Base-by-base conservation (phyloP, 2,797 vertebrate species). In the Myotis daubentonii region DNA sequence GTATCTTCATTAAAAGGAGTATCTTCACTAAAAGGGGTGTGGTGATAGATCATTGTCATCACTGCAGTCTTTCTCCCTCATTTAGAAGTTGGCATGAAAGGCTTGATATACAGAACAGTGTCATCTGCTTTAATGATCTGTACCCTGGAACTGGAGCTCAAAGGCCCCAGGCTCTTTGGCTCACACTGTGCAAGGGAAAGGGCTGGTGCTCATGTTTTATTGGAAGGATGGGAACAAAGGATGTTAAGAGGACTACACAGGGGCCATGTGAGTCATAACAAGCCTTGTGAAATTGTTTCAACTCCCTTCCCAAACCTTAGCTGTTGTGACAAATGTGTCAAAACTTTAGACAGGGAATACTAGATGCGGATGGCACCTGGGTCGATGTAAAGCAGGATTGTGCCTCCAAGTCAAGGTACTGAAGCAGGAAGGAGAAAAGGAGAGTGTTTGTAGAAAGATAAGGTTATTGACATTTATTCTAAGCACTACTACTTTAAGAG, bases 281-380 rank as follows among this genome's bases (percentile, higher is more conserved):
- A 92, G 85, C 65, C 55, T 86, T 65, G 88, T 81, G 86, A 95
- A 96, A 97, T 84, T 95, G 93, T 97, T 97, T 97, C 96, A 97
- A 94, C 96, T 97, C 88, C 76, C 88, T 95, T 87, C 75, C 83
- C 83, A n/a, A 88, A 53, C 75, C 85, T 93, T 93, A 96, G 97
- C 96, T 95, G 33, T 93, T 97, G 90, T 97, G 96, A 96, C 96
- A 96, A 96, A 95, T 75, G 84, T 97, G 97, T 97, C 97, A 97
- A 87, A 95, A 55, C 60, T 91, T 93, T 60, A 84, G 96, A 94
- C 95, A 96, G 89, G 71, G 87, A 95, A 91, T 87, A 55, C 49
- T 65, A 49, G 89, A 70, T 93, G 89, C 44, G 79, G 93, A 93
- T 92, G 95, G 94, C 93, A 38, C 55, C 92, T 36, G 95, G 85